Conservation (phyloP, 2,113 vertebrate genomes). For the Thryonomys swinderianus region DNA sequence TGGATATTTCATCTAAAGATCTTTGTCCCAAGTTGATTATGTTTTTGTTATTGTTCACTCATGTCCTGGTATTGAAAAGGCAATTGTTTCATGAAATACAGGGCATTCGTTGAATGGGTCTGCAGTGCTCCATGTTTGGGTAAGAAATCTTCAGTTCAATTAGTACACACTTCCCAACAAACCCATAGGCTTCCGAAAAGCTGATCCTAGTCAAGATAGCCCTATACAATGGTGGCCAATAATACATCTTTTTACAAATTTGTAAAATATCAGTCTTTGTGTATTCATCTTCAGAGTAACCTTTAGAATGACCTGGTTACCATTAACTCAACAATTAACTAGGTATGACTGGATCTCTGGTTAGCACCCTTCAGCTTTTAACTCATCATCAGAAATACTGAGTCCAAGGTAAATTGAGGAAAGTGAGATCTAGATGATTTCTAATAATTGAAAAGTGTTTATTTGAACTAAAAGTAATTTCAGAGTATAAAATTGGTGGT, state of each 20-base stretch:
- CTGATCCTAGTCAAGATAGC: background rate
- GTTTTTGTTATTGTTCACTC: background rate
- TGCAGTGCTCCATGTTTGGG: background rate
- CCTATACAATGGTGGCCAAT: background rate
- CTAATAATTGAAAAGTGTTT: background rate
- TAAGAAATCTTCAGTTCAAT: background rate
- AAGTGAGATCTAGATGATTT: background rate
- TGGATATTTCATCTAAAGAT: background rate
- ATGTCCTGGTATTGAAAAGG: background rate
- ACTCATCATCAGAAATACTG: background rate
- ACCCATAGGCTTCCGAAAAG: background rate
- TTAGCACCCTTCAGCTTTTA: background rate
- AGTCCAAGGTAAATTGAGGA: background rate
- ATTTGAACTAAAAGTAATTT: background rate
- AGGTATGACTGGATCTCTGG: fast-evolving
- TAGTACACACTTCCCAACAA: background rate
- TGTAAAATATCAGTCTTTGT: background rate
- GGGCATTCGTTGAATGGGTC: background rate
- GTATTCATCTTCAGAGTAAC: background rate
- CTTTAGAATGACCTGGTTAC: background rate
- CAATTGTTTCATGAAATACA: background rate
- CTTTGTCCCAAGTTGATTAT: background rate
- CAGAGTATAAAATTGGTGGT: background rate
- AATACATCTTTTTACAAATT: background rate
- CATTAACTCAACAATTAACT: background rate